Base-by-base conservation (phyloP, 1,140 invertebrate genomes). In the Anoplophora glabripennis region DNA sequence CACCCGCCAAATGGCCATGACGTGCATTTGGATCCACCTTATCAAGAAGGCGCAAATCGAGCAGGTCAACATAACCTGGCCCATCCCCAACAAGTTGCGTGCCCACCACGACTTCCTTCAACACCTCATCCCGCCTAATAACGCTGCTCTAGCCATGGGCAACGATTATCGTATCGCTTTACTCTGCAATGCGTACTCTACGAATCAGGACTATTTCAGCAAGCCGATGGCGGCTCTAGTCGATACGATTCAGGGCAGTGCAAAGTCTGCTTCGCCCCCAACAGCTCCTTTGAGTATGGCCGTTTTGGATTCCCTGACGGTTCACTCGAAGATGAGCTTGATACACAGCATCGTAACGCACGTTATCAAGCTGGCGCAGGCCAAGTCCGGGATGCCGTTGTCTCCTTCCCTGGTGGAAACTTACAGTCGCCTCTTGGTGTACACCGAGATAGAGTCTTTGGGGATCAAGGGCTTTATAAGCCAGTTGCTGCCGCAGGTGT, bases 321-420 rank as follows among this genome's bases (percentile, higher is more conserved):
- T 97, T 9, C 94, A 98, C 75, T 93, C 93, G 0, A 98, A 98
- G 76, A 98, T 98, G 95, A 95, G 92, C 61, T 77, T 98, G n/a
- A 96, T 98, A 54, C 94, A 98, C 70, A 90, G 89, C 46, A 95
- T 95, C 66, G 92, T 94, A 0, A 89, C 89, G 1, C 87, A 94
- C 69, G 88, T 96, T 1, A 90, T 93, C 11, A 94, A 94, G 72
- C 79, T 91, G 52, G 91, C 92, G 0, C 89, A 94, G 64, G 88
- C 86, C 3, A 96, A 96, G 72, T 86, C 87, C 0, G 88, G 85
- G 34, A 84, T 92, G 66, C 80, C 85, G 0, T 79, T 96, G 53
- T 87, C 94, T 1, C 94, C 96, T 1, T 93, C 94, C 0, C 77
- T 98, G 0, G 89, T 98, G 0, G 95, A 99, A 78, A 98, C 95